Base-by-base conservation (phyloP, 2,888 invertebrate species). In the Hirtodrosophila cameraria region DNA sequence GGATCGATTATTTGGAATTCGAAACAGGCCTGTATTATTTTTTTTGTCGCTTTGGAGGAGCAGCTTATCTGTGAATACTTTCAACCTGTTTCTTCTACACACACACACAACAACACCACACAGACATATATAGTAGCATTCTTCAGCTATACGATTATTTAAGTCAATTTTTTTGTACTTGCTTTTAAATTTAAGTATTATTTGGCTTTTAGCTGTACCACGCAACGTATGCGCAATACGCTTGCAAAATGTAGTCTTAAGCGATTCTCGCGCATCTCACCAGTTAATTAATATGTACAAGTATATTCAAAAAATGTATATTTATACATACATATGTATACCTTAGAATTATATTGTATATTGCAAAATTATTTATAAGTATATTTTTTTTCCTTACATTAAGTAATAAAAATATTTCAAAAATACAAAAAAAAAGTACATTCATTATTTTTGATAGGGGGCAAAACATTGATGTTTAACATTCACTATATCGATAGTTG, bases 11-110 rank as follows among this genome's bases (percentile, higher is more conserved):
- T n/a, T n/a, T n/a, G n/a, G n/a, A n/a, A n/a, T n/a, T n/a, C n/a
- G n/a, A n/a, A n/a, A n/a, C n/a, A n/a, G n/a, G n/a, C n/a, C n/a
- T n/a, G n/a, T n/a, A 30, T 13, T 12, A 36, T 46, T 48, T 30
- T 43, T 25, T 28, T 20, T 42, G 30, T 23, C 16, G 42, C 60
- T 54, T 58, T 15, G 62, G 52, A 60, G 64, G 59, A 61, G 61
- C 72, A 79, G 79, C 87, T 74, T 74, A 81, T 74, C 85, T 86
- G 86, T 84, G 86, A 86, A 72, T 73, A 68, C 25, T 68, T 68
- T 49, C 59, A 36, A 36, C 5, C 53, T 46, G 15, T 59, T 55
- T 54, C 52, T 48, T 54, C 42, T 50, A 52, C 33, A 38, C 39
- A 46, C 39, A n/a, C 13, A 48, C 20, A 48, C 16, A 48, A 27